Evolutionary conservation across 2,888 invertebrate genomes (phyloP).

Genomic region (Metallyticus violacea): DNA sequence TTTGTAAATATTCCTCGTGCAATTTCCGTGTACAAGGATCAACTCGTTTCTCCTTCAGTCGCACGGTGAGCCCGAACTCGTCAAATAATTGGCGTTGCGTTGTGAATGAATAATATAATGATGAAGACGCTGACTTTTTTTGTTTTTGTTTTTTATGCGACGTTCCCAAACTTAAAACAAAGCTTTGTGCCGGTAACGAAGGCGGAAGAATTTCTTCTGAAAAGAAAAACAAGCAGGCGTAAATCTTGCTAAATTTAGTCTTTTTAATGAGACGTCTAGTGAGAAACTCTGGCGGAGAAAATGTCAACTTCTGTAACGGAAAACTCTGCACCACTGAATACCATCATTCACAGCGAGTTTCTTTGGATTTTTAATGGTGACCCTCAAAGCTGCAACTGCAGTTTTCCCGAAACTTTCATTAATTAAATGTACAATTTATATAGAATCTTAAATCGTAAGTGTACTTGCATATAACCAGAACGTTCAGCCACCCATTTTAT

Average conservation of each 20-base stretch:
- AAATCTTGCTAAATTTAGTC: background rate
- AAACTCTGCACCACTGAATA: background rate
- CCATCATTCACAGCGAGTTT: background rate
- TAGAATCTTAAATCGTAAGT: too few species aligned
- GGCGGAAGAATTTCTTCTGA: background rate
- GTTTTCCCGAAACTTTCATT: too few species aligned
- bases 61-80: background rate
- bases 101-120: background rate
- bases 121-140: background rate
- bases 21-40: too few species aligned
- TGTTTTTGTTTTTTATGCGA: too few species aligned
- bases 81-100: background rate
- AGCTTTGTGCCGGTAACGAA: background rate
- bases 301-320: background rate
- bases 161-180: too few species aligned
- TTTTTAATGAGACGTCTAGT: background rate
- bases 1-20: too few species aligned
- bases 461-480: too few species aligned
- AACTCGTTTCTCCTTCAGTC: too few species aligned
- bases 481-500: too few species aligned
- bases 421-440: too few species aligned
- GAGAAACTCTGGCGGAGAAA: background rate
- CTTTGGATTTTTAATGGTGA: background rate
- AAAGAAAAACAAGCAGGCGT: background rate
- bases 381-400: background rate